phyloP scores from a whole-genome alignment of 1,140 invertebrate species.

The Tyrophagus putrescentiae region DNA sequence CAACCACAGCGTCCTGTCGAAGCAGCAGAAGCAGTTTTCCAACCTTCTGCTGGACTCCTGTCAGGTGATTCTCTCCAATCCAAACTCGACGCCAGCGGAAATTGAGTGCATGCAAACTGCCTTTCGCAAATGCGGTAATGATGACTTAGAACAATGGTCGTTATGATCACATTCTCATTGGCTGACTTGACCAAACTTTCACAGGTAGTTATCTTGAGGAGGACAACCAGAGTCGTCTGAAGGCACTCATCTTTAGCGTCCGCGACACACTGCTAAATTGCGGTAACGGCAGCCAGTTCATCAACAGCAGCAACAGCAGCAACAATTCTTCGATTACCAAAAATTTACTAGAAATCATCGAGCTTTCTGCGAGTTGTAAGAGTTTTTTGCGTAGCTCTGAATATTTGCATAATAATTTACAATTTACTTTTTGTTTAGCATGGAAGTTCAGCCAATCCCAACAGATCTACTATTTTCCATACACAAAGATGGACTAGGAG shows the following conservation, averaged over 20 bases:
- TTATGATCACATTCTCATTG: background rate
- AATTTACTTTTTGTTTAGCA: no score
- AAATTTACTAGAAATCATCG: constrained; percentile 55
- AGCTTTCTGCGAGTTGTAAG: constrained; percentile 66
- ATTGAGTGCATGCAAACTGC: constrained; percentile 73
- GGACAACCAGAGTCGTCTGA: constrained; percentile 59
- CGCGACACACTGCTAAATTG: constrained; percentile 62
- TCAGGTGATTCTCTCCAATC: constrained; percentile 14
- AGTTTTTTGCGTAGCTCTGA: no score
- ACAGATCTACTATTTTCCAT: constrained; percentile 71
- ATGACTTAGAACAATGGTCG: background rate
- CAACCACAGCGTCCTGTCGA: background rate
- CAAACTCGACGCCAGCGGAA: constrained; percentile 36
- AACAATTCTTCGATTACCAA: constrained; percentile 10
- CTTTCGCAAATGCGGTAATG: constrained; percentile 60
- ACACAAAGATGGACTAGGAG: constrained; percentile 26
- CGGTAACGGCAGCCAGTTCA: constrained; percentile 35
- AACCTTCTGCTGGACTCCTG: constrained; percentile 44
- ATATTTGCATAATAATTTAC: no score
- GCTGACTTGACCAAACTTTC: background rate
- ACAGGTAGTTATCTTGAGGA: constrained; percentile 48
- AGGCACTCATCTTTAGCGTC: constrained; percentile 55
- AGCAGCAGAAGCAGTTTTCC: constrained; percentile 19
- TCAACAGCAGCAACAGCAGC: background rate
- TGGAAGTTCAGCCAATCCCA: constrained; percentile 75